Evolutionary conservation across 2,113 vertebrate genomes (phyloP).

Genomic region (Sialia sialis): DNA sequence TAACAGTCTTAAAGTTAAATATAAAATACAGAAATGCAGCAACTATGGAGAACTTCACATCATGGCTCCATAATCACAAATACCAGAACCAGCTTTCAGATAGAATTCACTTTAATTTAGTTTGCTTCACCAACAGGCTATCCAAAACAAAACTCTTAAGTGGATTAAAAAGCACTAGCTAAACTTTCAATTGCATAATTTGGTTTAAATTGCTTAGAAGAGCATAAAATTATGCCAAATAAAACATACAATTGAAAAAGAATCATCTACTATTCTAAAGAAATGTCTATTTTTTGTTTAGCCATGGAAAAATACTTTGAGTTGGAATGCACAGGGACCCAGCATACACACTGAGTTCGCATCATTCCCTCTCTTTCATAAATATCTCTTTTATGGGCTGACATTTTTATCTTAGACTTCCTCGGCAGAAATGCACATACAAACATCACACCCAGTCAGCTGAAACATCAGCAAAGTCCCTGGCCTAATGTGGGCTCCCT

Average conservation of each 20-base stretch:
- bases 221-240: not conserved
- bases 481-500: not conserved
- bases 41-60: not conserved
- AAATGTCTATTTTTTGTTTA: not conserved
- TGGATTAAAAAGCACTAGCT: not conserved
- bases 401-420: not conserved
- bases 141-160: not conserved
- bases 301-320: not conserved
- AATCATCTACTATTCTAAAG: not conserved
- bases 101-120: not conserved
- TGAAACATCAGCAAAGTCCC: not conserved
- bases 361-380: not conserved
- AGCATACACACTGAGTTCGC: not conserved
- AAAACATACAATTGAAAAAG: not conserved
- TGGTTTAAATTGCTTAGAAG: not conserved
- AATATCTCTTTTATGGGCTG: not conserved
- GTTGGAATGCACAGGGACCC: not conserved
- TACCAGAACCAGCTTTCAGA: not conserved
- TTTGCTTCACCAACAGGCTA: not conserved
- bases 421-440: not conserved
- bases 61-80: not conserved
- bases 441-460: not conserved
- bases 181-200: not conserved
- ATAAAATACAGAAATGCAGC: not conserved
- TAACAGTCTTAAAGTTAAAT: not conserved